phyloP scores from a whole-genome alignment of 2,113 vertebrate species.

The Meles meles region DNA sequence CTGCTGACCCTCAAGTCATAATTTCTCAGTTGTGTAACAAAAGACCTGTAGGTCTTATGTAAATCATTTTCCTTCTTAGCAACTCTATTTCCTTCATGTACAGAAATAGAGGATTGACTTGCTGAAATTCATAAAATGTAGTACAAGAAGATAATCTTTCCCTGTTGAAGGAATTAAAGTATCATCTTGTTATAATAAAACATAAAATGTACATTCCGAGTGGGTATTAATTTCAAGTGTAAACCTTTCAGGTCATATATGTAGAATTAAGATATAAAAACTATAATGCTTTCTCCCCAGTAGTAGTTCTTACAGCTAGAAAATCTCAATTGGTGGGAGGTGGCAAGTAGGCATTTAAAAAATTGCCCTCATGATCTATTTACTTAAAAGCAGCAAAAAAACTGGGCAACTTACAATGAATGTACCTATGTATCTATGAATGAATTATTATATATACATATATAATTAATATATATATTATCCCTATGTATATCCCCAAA shows the following conservation, averaged over 20 bases:
- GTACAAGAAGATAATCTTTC: neutral
- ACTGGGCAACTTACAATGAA: neutral
- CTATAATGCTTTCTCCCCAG: neutral
- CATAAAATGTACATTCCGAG: neutral
- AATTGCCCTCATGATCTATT: neutral
- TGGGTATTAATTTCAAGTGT: neutral
- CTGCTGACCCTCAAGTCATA: neutral
- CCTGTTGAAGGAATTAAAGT: neutral
- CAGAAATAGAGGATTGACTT: neutral
- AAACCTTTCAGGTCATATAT: neutral
- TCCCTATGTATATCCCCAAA: neutral
- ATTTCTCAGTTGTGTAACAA: neutral
- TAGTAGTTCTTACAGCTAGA: neutral
- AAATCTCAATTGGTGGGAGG: neutral
- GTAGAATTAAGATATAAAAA: neutral
- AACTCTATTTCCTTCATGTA: neutral
- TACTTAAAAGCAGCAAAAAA: neutral
- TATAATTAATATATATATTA: neutral
- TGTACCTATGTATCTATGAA: neutral
- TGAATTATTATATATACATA: neutral
- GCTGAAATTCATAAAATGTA: neutral
- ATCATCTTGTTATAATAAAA: neutral
- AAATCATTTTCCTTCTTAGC: neutral
- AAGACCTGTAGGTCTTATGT: neutral
- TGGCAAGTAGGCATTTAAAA: neutral